A percentile compares a stretch with the other conserved stretches of the same genome.
phyloP scores from a whole-genome alignment of 2,113 vertebrate genomes.

The Pedionomus torquatus region DNA sequence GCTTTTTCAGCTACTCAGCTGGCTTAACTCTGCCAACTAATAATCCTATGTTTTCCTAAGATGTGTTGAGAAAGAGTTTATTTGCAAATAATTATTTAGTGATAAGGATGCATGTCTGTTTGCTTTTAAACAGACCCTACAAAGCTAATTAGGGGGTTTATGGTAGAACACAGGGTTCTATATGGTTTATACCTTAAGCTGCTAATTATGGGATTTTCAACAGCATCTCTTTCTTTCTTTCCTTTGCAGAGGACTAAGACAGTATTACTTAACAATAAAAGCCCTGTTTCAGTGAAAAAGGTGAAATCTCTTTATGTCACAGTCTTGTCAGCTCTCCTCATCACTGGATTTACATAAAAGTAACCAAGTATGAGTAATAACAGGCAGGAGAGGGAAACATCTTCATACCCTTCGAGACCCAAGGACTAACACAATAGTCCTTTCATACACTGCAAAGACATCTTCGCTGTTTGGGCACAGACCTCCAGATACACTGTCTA shows the following conservation, averaged over 20 bases:
- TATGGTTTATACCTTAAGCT: constrained; percentile 20
- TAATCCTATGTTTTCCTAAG: constrained; percentile 46
- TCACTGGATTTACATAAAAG: constrained; percentile 57
- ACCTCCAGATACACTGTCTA: constrained; percentile 26
- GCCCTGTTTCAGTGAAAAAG: constrained; percentile 23
- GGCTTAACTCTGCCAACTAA: constrained; percentile 41
- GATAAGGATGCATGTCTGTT: constrained; percentile 22
- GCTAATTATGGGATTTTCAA: constrained; percentile 19
- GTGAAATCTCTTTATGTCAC: constrained; percentile 32
- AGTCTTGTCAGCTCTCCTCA: constrained; percentile 37
- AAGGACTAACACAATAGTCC: constrained; percentile 42
- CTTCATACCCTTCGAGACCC: not conserved
- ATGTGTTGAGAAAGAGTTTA: constrained; percentile 39
- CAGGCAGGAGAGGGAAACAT: not conserved
- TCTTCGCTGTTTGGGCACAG: not conserved
- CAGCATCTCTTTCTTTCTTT: constrained; percentile 38
- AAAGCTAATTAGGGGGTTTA: constrained; percentile 21
- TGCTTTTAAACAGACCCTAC: constrained; percentile 38
- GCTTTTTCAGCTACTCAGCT: constrained; percentile 51
- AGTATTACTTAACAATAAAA: constrained; percentile 19
- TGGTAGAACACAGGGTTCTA: not conserved
- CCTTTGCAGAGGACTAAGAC: not conserved
- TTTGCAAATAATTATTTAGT: constrained; percentile 39
- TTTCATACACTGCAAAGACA: constrained; percentile 44
- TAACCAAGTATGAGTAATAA: constrained; percentile 43